These are phyloP conservation scores for Heliopora coerulea DNA, from an alignment of 92 coral and sea anemone genomes.

Conservation along the genomic window DNA sequence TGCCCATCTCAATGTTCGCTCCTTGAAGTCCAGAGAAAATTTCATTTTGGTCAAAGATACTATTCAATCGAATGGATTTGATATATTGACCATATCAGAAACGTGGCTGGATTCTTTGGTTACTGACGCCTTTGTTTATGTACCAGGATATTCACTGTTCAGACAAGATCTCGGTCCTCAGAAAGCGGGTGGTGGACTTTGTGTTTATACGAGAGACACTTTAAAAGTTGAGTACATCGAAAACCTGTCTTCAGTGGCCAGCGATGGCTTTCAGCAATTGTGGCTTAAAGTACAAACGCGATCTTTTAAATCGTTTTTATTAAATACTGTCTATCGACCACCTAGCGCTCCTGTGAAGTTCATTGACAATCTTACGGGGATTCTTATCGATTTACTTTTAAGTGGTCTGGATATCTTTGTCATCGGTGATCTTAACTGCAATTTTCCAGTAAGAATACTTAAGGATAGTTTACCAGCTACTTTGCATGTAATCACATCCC, in stretches of 20 bases:
- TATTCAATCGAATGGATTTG: not conserved
- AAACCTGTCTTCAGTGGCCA: not conserved
- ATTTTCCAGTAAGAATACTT: too few relatives aligned
- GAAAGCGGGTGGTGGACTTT: slow-evolving; percentile 14
- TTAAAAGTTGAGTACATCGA: not conserved
- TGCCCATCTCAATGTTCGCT: slow-evolving; percentile 40
- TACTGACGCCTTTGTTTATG: not conserved
- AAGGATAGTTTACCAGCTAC: too few relatives aligned
- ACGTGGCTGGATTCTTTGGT: slow-evolving; percentile 12
- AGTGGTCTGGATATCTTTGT: too few relatives aligned
- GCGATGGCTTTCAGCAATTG: slow-evolving; percentile 5
- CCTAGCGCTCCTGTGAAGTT: too few relatives aligned
- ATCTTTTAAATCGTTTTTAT: slow-evolving; percentile 1
- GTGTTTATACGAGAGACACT: not conserved
- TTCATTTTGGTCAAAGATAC: slow-evolving; percentile 7
- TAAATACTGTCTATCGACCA: slow-evolving; percentile 13
- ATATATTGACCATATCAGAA: slow-evolving; percentile 6
- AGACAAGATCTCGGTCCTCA: not conserved
- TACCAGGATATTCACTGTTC: not conserved
- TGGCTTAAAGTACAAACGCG: slow-evolving; percentile 5
- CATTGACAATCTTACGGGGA: too few relatives aligned
- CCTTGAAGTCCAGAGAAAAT: slow-evolving; percentile 17
- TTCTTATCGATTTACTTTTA: too few relatives aligned
- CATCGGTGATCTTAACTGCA: too few relatives aligned
- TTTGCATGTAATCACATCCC: too few relatives aligned